Conservation (phyloP, 2,113 vertebrate genomes). For the Nannospalax galili region DNA sequence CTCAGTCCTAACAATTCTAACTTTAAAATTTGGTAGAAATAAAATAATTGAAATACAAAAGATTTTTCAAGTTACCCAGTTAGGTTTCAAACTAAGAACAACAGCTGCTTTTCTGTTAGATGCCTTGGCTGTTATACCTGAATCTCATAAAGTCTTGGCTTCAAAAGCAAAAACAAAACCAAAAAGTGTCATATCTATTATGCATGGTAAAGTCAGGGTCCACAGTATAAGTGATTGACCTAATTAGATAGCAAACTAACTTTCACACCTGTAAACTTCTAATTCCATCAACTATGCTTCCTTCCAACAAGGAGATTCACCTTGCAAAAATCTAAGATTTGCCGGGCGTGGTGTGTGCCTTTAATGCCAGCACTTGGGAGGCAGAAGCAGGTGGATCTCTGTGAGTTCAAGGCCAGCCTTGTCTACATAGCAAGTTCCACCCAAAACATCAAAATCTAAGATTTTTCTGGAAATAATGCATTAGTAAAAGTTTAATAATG, state of each 20-base stretch:
- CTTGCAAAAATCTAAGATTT: no score
- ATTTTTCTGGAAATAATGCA: constrained; percentile 19
- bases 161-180: background rate
- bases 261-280: constrained; percentile 12
- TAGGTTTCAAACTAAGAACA: background rate
- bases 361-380: no score
- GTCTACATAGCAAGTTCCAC: no score
- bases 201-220: background rate
- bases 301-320: background rate
- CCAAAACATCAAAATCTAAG: no score
- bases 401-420: no score
- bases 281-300: background rate
- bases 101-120: background rate
- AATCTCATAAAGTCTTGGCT: background rate
- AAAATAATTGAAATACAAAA: background rate
- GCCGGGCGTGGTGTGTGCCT: no score
- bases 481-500: background rate
- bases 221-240: background rate
- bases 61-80: background rate
- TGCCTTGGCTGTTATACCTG: background rate
- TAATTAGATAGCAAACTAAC: constrained; percentile 19
- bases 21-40: constrained; percentile 6
- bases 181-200: background rate
- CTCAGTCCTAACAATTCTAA: constrained; percentile 2
- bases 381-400: no score